A percentile compares a stretch with the other conserved stretches of the same genome.
Evolutionary conservation across 2,113 vertebrate genomes (phyloP).

Genomic region (Agapornis roseicollis): DNA sequence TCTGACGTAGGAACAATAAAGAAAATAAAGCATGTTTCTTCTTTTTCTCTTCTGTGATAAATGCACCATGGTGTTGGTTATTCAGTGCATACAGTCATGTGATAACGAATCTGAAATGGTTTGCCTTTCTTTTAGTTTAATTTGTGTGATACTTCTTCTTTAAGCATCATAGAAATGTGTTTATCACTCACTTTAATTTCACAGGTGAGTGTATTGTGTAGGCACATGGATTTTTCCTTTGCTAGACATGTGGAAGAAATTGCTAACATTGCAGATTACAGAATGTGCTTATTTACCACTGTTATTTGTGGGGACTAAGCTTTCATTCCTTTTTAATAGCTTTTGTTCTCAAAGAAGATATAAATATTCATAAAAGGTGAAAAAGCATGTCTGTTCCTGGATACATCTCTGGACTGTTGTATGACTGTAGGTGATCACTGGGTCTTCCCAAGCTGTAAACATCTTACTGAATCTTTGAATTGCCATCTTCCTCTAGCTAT

Average conservation of each 20-base stretch:
- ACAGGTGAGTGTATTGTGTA: neutral
- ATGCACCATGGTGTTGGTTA: neutral
- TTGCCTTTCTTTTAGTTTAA: neutral
- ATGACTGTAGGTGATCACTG: neutral
- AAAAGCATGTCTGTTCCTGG: neutral
- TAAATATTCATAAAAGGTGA: neutral
- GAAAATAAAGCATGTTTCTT: neutral
- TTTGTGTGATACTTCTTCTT: neutral
- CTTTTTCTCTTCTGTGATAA: neutral
- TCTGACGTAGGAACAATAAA: neutral
- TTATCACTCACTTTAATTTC: neutral
- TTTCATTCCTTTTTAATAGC: neutral
- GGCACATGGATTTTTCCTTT: neutral
- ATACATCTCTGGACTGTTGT: rapidly evolving
- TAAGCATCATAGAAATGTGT: neutral
- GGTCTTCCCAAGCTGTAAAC: neutral
- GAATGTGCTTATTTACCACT: neutral
- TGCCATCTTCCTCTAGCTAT: neutral
- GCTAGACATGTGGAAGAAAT: neutral
- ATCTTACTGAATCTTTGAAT: neutral
- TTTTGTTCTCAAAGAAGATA: neutral
- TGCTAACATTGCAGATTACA: neutral
- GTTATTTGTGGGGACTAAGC: neutral
- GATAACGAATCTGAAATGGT: neutral
- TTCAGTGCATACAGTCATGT: neutral